Conservation (phyloP, 37 sponge, comb jelly and placozoan genomes). For the Diacarnus erythraeanus region DNA sequence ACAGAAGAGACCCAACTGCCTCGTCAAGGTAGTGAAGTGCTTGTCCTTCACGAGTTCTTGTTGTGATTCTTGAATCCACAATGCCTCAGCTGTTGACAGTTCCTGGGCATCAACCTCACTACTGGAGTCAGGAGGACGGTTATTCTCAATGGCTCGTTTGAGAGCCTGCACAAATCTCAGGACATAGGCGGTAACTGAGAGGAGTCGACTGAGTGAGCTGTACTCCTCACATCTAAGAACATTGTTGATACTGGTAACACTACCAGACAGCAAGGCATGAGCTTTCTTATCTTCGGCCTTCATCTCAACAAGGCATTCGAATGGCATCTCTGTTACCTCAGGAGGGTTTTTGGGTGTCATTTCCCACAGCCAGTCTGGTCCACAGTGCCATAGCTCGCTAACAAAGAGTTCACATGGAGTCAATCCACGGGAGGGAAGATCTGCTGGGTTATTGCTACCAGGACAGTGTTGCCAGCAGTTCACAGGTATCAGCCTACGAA, state of each 20-base stretch:
- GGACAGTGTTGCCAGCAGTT: neutral
- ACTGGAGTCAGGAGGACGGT: neutral
- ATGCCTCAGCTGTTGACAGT: conserved; percentile 1
- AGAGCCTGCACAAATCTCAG: conserved; percentile 1
- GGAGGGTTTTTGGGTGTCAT: neutral
- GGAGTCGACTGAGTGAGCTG: conserved; percentile 1
- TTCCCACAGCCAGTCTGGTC: neutral
- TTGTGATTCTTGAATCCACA: conserved; percentile 20
- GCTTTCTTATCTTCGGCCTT: neutral
- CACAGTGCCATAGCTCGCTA: neutral
- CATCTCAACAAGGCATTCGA: neutral
- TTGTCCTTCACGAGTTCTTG: neutral
- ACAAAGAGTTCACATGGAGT: neutral
- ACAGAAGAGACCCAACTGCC: conserved; percentile 11
- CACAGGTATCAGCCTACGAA: neutral
- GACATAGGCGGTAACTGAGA: conserved; percentile 3
- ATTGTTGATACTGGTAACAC: neutral
- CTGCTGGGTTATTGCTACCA: neutral
- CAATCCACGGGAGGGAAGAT: neutral
- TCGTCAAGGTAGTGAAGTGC: neutral
- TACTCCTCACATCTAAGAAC: neutral
- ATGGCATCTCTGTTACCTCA: neutral
- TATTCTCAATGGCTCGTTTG: neutral
- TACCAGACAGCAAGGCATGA: neutral
- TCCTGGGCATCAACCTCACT: neutral